A percentile compares a stretch with the other conserved stretches of the same genome.
These are phyloP conservation scores for Cinara cedri DNA, from an alignment of 2,888 invertebrate species.

Conservation along the genomic window DNA sequence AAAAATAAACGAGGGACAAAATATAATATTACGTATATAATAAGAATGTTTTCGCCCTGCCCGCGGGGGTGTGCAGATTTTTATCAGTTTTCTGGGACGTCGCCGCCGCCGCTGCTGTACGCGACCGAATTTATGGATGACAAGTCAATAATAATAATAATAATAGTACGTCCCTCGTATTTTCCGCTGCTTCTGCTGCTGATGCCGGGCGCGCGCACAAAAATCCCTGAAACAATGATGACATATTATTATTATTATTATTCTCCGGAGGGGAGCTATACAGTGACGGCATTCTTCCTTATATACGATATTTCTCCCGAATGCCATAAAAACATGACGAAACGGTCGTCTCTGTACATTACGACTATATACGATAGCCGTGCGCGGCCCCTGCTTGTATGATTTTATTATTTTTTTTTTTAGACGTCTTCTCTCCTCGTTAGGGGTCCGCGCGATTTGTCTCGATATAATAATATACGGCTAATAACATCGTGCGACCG, in stretches of 20 bases:
- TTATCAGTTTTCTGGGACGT: constrained; percentile 48
- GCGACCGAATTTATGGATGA: constrained; percentile 56
- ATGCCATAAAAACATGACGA: constrained; percentile 32
- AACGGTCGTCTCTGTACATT: constrained; percentile 20
- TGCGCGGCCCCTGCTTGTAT: neutral
- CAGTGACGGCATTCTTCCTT: constrained; percentile 12
- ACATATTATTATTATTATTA: too few species aligned
- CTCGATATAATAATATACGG: constrained; percentile 5
- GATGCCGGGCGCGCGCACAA: neutral
- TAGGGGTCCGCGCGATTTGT: constrained; percentile 16
- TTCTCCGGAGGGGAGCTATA: constrained; percentile 32
- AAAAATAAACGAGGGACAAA: constrained; percentile 48
- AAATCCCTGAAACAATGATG: constrained; percentile 53
- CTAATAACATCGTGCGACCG: too few species aligned
- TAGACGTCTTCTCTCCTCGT: constrained; percentile 43
- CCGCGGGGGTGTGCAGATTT: constrained; percentile 47
- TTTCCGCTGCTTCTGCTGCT: neutral
- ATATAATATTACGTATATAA: constrained; percentile 18
- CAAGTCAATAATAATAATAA: constrained; percentile 51
- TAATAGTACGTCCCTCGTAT: constrained; percentile 25
- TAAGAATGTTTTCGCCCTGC: neutral
- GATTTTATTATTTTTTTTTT: constrained; percentile 47
- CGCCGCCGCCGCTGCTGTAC: constrained; percentile 16
- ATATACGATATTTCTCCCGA: constrained; percentile 14
- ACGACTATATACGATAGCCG: too few species aligned